Evolutionary conservation across 2,888 invertebrate species (phyloP), one percentile per base, ranked within the genome.

Genomic region (Philopedon plagiatum): DNA sequence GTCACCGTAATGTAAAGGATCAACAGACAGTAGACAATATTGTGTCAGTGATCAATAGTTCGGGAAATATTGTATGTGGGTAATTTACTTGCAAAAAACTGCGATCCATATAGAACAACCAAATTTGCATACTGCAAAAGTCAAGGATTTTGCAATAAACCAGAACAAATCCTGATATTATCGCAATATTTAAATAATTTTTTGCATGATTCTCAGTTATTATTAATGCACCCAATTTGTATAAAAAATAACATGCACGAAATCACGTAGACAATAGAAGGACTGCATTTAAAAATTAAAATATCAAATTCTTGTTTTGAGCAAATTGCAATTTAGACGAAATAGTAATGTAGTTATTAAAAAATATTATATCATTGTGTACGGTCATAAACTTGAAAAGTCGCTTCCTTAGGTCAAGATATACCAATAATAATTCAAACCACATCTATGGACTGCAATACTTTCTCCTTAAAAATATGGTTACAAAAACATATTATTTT

Each of bases 81-180:
- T 58, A 41, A 13, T 41, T 37, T 37, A 37, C 37, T 37, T 37
- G 15, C 15, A 23, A 37, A 23, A 57, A 37, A 18, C 9, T 37
- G 19, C 21, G 7, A 26, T 58, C 8, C 9, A n/a, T 13, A 58
- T 41, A 58, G 39, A 37, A 34, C n/a, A 39, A 58, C 15, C 7
- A 41, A 41, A 58, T 23, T 39, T 39, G 15, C 41, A 58, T 58
- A 58, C 41, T 13, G 41, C 58, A 23, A 41, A 58, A 23, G 41
- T 41, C 58, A 58, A 58, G 58, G 58, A 58, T 39, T 37, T 58
- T 13, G 23, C 23, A 41, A 41, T 15, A 37, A 41, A 41, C 58
- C 26, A 58, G 15, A 58, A 58, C 34, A 58, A 58, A 58, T 58
- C 7, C 13, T 15, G 26, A 58, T 58, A 41, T 58, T 58, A 58